Percentiles rank a stretch among this genome's conserved stretches.
Evolutionary conservation across 2,113 vertebrate species (phyloP).

Genomic region (Atractosteus spatula): DNA sequence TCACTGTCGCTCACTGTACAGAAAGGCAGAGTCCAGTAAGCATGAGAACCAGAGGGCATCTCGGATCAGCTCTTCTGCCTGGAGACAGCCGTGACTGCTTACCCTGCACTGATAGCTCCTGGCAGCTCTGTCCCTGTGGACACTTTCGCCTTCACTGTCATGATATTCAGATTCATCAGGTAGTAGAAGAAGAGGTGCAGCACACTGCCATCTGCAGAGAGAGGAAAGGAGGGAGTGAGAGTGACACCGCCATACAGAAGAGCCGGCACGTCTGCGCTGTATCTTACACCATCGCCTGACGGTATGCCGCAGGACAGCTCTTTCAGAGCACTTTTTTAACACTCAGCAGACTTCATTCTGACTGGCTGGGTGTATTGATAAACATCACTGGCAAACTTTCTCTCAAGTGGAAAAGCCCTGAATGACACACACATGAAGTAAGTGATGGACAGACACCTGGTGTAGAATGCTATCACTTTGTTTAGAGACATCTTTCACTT

Average conservation of each 20-base stretch:
- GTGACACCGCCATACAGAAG: too few relatives aligned
- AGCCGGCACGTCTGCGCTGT: too few relatives aligned
- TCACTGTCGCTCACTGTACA: background rate
- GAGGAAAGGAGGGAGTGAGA: background rate
- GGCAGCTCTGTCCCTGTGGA: conserved; percentile 75
- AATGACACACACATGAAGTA: too few relatives aligned
- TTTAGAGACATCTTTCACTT: too few relatives aligned
- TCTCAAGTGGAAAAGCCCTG: too few relatives aligned
- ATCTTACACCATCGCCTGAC: too few relatives aligned
- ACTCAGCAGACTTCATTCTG: too few relatives aligned
- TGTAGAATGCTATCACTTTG: too few relatives aligned
- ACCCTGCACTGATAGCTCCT: conserved; percentile 69
- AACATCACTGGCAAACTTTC: too few relatives aligned
- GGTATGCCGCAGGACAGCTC: too few relatives aligned
- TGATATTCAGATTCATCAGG: conserved; percentile 94
- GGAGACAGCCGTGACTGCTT: conserved; percentile 13
- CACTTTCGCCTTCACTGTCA: conserved; percentile 90
- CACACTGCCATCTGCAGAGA: conserved; percentile 75
- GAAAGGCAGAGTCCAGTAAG: background rate
- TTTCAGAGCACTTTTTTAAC: background rate
- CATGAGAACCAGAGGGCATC: background rate
- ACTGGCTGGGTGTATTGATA: too few relatives aligned
- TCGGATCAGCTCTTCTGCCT: background rate
- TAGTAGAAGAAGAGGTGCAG: conserved; percentile 90
- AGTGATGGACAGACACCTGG: too few relatives aligned